Evolutionary conservation across 2,797 vertebrate species (phyloP), one percentile per base, ranked within the genome.

Genomic region (Molossus molossus): DNA sequence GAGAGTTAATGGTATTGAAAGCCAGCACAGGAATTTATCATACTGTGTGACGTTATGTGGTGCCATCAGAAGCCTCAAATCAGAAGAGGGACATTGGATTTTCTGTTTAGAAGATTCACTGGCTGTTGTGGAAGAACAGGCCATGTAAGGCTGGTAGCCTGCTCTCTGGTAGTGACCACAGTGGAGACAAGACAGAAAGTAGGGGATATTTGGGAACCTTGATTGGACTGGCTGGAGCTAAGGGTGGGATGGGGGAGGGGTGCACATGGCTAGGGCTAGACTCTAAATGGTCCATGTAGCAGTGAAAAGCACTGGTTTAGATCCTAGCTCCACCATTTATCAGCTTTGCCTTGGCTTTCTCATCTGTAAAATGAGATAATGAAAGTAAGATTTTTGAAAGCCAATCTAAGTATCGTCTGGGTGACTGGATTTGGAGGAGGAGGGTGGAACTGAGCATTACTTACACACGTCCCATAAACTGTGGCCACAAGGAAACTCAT

Each of bases 281-380:
- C 15, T 91, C 45, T 57, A 62, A 48, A n/a, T 18, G 60, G 67
- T 65, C 18, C 65, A 45, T 3, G 17, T 57, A 70, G 81, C 33
- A 6, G 40, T 75, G 21, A 84, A 92, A 88, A 85, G 27, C 48
- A 50, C 50, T 6, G 4, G 64, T 79, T 85, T 58, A 76, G 58
- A 87, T 79, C 55, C 48, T 40, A 64, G 13, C 79, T 92, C 27
- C 15, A 20, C 65, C 50, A 7, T 69, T 84, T 37, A 76, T 33
- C 60, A 48, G 21, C 50, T 96, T 83, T 89, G 75, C 91, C 67
- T 91, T 8, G 11, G 87, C 45, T 87, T 89, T 81, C 57, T 91
- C 75, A 50, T 67, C 75, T 96, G 21, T 95, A 81, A 81, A 96
- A 60, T 67, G 76, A 77, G 50, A 60, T 83, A 60, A 58, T 87